Percentiles rank a stretch among this genome's conserved stretches.
Conservation (phyloP, 2,797 vertebrate species). For the Forpus xanthops region DNA sequence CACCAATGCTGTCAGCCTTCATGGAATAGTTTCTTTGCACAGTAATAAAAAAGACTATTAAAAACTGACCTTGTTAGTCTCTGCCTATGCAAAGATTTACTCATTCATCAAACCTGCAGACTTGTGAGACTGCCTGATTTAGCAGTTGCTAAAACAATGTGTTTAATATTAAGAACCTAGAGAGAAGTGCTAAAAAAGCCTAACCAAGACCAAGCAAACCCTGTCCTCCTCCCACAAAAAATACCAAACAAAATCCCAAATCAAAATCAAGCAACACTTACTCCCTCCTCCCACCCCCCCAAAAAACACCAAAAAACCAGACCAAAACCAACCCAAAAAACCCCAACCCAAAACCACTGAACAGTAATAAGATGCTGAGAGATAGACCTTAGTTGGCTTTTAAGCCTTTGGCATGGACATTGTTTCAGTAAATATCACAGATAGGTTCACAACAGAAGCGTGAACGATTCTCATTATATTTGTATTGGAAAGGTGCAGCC, state of each 20-base stretch:
- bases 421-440: background rate
- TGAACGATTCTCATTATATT: background rate
- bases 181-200: background rate
- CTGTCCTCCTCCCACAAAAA: background rate
- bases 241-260: background rate
- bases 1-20: background rate
- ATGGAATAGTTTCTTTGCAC: background rate
- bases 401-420: background rate
- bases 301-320: background rate
- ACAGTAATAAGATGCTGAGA: background rate
- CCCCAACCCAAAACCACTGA: background rate
- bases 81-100: background rate
- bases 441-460: background rate
- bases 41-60: background rate
- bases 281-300: background rate
- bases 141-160: background rate
- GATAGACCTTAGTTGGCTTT: background rate
- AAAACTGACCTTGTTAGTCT: background rate
- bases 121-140: background rate
- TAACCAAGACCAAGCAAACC: background rate
- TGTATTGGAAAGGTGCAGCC: background rate
- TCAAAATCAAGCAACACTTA: background rate
- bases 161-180: background rate
- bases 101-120: background rate
- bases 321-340: background rate